These are phyloP conservation scores for Neoaliturus tenellus DNA, from an alignment of 2,888 invertebrate genomes.

Conservation along the genomic window DNA sequence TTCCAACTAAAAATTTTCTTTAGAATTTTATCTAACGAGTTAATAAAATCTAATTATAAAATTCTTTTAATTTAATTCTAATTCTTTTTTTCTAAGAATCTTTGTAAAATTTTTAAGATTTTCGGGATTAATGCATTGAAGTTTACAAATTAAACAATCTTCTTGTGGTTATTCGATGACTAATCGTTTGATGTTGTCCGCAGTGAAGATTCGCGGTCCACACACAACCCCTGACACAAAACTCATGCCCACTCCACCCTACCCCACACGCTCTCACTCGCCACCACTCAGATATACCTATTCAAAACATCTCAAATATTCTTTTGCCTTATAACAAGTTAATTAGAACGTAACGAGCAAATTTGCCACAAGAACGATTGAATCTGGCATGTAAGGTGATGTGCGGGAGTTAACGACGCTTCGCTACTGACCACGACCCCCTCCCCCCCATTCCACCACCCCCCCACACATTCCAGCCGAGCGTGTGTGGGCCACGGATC, in stretches of 20 bases:
- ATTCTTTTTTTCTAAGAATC: no score
- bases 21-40: no score
- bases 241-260: background rate
- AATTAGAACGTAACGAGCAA: background rate
- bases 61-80: no score
- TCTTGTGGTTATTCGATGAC: no score
- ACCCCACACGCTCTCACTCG: background rate
- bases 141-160: background rate
- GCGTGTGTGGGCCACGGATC: constrained; percentile 15
- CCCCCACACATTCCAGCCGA: background rate
- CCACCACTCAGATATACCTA: background rate
- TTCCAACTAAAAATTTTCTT: no score
- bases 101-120: background rate
- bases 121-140: background rate
- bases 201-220: constrained; percentile 25
- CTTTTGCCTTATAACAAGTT: background rate
- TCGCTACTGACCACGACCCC: background rate
- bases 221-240: constrained; percentile 19
- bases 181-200: no score
- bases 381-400: constrained; percentile 9
- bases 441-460: background rate
- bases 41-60: no score
- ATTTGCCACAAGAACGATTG: background rate
- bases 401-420: background rate
- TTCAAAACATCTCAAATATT: background rate